Evolutionary conservation across 2,797 vertebrate species (phyloP).

Genomic region (Lepilemur septentrionalis): DNA sequence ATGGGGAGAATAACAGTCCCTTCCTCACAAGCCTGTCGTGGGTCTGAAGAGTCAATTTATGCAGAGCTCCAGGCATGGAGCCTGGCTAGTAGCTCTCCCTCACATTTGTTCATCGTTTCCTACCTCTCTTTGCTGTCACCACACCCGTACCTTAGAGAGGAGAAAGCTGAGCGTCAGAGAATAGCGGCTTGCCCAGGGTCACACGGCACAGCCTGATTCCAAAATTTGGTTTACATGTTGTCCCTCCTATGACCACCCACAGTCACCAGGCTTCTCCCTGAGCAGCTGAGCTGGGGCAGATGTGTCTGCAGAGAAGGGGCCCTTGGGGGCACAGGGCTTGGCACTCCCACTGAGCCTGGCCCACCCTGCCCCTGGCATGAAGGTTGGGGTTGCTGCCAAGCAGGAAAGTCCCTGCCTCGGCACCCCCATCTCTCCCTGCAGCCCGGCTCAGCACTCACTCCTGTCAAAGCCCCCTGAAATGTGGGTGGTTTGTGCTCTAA

Average conservation of each 20-base stretch:
- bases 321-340: background rate
- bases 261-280: background rate
- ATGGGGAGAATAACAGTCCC: background rate
- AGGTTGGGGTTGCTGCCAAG: background rate
- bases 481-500: background rate
- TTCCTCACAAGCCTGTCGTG: background rate
- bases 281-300: background rate
- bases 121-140: background rate
- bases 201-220: background rate
- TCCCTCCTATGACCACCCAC: background rate
- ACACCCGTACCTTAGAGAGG: background rate
- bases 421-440: background rate
- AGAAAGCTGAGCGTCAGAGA: background rate
- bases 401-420: background rate
- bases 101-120: background rate
- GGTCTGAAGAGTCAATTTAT: background rate
- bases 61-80: background rate
- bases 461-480: background rate
- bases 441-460: background rate
- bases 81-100: background rate
- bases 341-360: background rate
- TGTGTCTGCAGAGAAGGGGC: background rate
- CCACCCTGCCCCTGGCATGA: background rate
- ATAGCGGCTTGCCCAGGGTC: background rate
- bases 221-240: background rate